Conservation (phyloP, 2,797 vertebrate species). For the Scarus forsteni region DNA sequence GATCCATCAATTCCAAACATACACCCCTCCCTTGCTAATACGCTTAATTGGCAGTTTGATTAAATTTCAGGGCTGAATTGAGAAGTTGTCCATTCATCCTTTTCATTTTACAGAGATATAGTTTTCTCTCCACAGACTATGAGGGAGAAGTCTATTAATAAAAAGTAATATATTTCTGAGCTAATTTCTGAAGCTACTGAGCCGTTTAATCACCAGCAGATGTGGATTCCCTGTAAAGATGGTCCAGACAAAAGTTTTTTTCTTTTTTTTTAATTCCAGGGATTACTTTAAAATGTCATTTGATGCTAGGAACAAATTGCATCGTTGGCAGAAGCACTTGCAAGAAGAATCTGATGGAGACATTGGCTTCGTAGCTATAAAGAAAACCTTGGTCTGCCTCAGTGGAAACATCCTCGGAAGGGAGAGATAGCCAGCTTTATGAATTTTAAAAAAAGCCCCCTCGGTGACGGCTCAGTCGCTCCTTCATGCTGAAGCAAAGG, state of each 20-base stretch:
- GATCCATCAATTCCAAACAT: conserved; percentile 76
- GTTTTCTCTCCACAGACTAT: conserved; percentile 48
- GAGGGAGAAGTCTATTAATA: conserved; percentile 73
- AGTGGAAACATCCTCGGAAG: conserved; percentile 15
- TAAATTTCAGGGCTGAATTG: conserved; percentile 77
- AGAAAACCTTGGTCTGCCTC: conserved; percentile 14
- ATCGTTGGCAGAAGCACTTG: conserved; percentile 5
- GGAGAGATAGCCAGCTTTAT: conserved; percentile 21
- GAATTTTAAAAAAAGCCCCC: conserved; percentile 38
- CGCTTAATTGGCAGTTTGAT: conserved; percentile 83
- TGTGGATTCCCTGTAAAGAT: conserved; percentile 60
- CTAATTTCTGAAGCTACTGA: conserved; percentile 71
- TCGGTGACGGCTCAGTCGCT: conserved; percentile 8
- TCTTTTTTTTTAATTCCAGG: neutral
- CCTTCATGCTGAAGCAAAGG: conserved; percentile 14
- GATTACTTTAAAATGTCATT: conserved; percentile 45
- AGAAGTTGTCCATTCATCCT: conserved; percentile 72
- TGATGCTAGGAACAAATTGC: conserved; percentile 17
- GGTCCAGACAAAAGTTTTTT: conserved; percentile 43
- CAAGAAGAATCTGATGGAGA: conserved; percentile 18
- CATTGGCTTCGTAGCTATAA: conserved; percentile 19
- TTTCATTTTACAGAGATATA: conserved; percentile 70
- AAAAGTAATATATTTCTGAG: conserved; percentile 68
- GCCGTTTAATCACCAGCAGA: conserved; percentile 69
- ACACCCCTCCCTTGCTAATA: conserved; percentile 73